Base-by-base conservation (phyloP, 1,140 invertebrate genomes). In the Cherax destructor region DNA sequence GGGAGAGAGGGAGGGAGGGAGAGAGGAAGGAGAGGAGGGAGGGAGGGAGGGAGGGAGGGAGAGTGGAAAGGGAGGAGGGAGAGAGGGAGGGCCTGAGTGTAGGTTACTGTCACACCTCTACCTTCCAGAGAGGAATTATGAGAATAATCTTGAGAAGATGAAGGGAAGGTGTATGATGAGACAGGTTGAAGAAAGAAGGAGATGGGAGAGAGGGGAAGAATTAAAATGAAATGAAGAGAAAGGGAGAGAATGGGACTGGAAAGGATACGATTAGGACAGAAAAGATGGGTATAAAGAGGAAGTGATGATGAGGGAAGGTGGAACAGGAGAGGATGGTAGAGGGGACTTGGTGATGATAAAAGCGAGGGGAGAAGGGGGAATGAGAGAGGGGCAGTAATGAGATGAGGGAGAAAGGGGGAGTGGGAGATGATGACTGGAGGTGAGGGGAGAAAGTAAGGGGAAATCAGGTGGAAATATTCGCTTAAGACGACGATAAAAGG, bases 381-480 rank as follows among this genome's bases (percentile, higher is more conserved):
- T 24, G 77, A 16, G 77, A 50, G 18, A 50, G 50, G 77, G 79
- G 59, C n/a, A 9, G 78, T 56, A 56, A 59, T 47, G 41, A 61
- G n/a, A n/a, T 50, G 77, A 79, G 47, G 50, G 77, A 11, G 47
- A 50, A 13, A 21, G 18, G 41, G 18, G 5, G n/a, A 52, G 77
- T 6, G 77, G 77, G 52, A 56, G 52, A 56, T 56, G 52, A 56
- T 79, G 77, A 79, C 16, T 3, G 13, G 11, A 18, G 11, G 47
- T 21, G 24, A 18, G 24, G 47, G 80, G 80, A 30, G n/a, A 52
- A 61, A 24, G 24, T 16, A n/a, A 83, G 80, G 80, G 80, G 24
- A 52, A 83, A 83, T 83, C 80, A 83, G 80, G 77, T 50, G 77
- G 77, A 52, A 79, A 13, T 79, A 79, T 30, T 52, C 77, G 77